Evolutionary conservation across 1,140 invertebrate species (phyloP).

Genomic region (Notospermus geniculatus): DNA sequence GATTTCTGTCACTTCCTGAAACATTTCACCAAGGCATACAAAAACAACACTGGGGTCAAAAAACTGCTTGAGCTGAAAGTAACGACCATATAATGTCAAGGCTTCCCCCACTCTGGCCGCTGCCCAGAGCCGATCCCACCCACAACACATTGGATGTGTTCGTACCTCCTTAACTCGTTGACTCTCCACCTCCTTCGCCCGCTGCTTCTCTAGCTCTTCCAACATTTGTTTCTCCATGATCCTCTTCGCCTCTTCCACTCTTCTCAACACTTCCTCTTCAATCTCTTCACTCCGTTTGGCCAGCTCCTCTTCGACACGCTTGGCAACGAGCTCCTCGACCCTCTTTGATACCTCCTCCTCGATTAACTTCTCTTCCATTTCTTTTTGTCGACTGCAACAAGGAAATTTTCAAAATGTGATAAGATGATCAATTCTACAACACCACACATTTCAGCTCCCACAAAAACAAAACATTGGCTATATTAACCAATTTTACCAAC

Average conservation of each 20-base stretch:
- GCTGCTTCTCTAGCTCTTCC: slow-evolving; percentile 86
- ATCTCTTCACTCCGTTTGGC: slow-evolving; percentile 94
- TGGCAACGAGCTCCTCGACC: slow-evolving; percentile 87
- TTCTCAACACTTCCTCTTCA: slow-evolving; percentile 85
- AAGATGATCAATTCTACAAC: too few species aligned
- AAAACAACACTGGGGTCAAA: too few species aligned
- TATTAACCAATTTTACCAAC: too few species aligned
- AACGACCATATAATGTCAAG: too few species aligned
- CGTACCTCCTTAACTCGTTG: slow-evolving; percentile 93
- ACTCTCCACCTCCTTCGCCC: slow-evolving; percentile 85
- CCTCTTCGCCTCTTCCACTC: slow-evolving; percentile 90
- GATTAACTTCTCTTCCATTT: slow-evolving; percentile 80
- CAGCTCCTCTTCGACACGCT: slow-evolving; percentile 73
- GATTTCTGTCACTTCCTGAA: too few species aligned
- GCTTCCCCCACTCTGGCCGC: slow-evolving; percentile 8
- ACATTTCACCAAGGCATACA: too few species aligned
- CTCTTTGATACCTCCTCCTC: slow-evolving; percentile 93
- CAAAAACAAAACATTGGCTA: too few species aligned
- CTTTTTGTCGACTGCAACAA: slow-evolving; percentile 66
- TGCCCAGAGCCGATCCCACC: slow-evolving; percentile 18
- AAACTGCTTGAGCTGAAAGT: too few species aligned
- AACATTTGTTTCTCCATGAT: slow-evolving; percentile 96
- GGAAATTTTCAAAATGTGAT: not conserved
- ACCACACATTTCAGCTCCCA: too few species aligned
- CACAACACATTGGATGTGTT: slow-evolving; percentile 28